Evolutionary conservation across 2,888 invertebrate species (phyloP), one percentile per base, ranked within the genome.

Genomic region (Oligia strigilis): DNA sequence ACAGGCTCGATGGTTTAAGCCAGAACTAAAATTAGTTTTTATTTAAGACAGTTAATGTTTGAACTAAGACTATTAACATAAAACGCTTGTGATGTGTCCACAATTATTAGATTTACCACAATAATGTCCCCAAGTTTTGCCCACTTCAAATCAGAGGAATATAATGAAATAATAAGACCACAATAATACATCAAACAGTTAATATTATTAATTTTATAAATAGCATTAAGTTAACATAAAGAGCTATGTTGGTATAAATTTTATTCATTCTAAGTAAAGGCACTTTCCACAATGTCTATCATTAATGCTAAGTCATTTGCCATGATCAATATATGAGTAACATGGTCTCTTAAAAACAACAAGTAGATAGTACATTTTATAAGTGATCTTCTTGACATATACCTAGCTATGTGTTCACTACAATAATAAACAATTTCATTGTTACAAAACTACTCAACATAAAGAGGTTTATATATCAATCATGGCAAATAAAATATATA

Each of bases 211-310:
- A 94, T 96, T 95, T 96, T 96, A 96, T 97, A 96, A 96, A 97
- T 96, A 97, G 96, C 96, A 96, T 96, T 94, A 96, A 95, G 94
- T 95, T 96, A 97, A 97, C 97, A 96, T 97, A 97, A 96, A 96
- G 96, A 97, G 96, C 96, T 97, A 96, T 96, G 95, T 96, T 94
- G 95, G 96, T 97, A 97, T 96, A 97, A 96, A 96, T 93, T 96
- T 97, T 97, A 96, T 94, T 96, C 95, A 94, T 93, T 96, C 95
- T 96, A 96, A 95, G 94, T 95, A 96, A 97, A 97, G 97, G 97
- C 97, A 97, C 97, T 97, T 97, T 96, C 94, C 96, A 96, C 95
- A 96, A 95, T 96, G 94, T 96, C 95, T 96, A 96, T 95, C 90
- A 92, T 94, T 95, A 94, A 94, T 89, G 92, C 92, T 95, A 93